Conservation (phyloP, 2,113 vertebrate species). For the Rhombomys opimus region DNA sequence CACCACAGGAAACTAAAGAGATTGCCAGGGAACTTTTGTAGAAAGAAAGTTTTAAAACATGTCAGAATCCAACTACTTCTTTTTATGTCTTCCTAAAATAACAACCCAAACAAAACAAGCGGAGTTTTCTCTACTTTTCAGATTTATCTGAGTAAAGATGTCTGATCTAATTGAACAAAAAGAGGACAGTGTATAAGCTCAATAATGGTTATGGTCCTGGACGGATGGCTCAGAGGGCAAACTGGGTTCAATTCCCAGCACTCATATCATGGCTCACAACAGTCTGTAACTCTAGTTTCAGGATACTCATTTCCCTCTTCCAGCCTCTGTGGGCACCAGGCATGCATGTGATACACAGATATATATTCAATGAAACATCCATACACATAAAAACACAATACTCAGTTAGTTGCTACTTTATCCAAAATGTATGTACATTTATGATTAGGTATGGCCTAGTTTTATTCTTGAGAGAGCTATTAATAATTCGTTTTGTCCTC, state of each 20-base stretch:
- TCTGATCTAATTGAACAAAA: slow-evolving; percentile 27
- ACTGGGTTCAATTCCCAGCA: background rate
- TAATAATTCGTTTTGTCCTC: slow-evolving; percentile 62
- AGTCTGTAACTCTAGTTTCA: background rate
- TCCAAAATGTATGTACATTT: background rate
- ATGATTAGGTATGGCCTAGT: background rate
- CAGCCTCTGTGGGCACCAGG: background rate
- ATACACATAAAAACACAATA: background rate
- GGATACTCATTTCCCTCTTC: background rate
- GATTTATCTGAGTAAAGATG: slow-evolving; percentile 19
- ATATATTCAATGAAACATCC: background rate
- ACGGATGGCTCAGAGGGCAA: background rate
- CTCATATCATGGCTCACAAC: background rate
- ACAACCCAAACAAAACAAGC: background rate
- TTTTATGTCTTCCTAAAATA: slow-evolving; percentile 41
- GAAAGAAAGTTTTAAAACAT: background rate
- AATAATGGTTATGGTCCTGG: background rate
- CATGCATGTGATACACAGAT: background rate
- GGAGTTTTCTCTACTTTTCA: slow-evolving; percentile 19
- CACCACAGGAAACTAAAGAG: background rate
- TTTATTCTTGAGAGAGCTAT: slow-evolving; percentile 32
- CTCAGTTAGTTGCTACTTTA: slow-evolving; percentile 8
- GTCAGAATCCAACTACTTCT: slow-evolving; percentile 33
- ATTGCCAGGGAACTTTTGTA: background rate
- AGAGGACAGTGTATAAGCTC: background rate